Conservation (phyloP, 2,888 invertebrate species). For the Sphinx pinastri region DNA sequence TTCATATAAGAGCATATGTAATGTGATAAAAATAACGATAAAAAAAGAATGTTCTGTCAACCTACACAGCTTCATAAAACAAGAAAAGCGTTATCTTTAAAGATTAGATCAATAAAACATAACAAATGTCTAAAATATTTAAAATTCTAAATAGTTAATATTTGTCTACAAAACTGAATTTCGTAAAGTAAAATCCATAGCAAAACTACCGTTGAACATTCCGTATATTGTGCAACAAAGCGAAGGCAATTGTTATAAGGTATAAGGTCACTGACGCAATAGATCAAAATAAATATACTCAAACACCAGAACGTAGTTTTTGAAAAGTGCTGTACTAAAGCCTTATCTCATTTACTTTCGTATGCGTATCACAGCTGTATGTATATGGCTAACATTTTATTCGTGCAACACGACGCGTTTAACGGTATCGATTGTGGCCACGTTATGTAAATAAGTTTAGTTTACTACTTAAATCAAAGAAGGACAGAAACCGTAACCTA, state of each 20-base stretch:
- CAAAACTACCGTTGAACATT: slow-evolving; percentile 14
- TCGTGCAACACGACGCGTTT: slow-evolving; percentile 24
- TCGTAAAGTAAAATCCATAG: slow-evolving; percentile 19
- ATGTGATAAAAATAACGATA: no score
- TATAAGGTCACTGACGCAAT: slow-evolving; percentile 29
- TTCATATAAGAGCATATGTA: no score
- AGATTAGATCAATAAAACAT: neutral
- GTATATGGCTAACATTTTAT: slow-evolving; percentile 21
- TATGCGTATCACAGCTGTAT: neutral
- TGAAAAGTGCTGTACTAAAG: slow-evolving; percentile 10
- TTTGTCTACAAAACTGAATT: slow-evolving; percentile 7
- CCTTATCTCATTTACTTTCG: slow-evolving; percentile 1
- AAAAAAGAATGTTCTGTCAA: no score
- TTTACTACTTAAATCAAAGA: slow-evolving; percentile 36
- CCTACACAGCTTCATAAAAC: no score
- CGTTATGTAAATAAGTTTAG: slow-evolving; percentile 39
- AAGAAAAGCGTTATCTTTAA: no score
- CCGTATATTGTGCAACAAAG: slow-evolving; percentile 22
- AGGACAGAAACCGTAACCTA: slow-evolving; percentile 49
- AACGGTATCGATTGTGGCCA: slow-evolving; percentile 30
- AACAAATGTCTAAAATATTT: slow-evolving; percentile 27
- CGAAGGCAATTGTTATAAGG: slow-evolving; percentile 26
- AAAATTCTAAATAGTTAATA: no score
- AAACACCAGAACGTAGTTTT: slow-evolving; percentile 1
- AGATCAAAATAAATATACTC: slow-evolving; percentile 25